Conservation (phyloP, 2,113 vertebrate genomes). For the Microcebus murinus region DNA sequence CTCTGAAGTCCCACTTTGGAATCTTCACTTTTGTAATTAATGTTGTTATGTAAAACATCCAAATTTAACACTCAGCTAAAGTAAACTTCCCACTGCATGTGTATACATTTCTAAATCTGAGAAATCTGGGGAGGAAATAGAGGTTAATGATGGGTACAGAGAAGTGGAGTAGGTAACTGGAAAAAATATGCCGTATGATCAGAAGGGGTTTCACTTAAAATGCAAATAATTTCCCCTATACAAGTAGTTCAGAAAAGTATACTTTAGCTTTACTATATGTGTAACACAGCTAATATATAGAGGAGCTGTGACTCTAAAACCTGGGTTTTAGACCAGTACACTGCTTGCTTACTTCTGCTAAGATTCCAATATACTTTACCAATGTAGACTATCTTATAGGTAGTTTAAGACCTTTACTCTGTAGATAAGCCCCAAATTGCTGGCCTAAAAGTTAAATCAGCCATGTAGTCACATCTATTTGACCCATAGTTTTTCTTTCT, state of each 20-base stretch:
- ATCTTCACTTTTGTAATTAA: background rate
- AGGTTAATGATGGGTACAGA: background rate
- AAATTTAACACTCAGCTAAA: background rate
- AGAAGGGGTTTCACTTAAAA: background rate
- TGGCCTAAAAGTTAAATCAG: background rate
- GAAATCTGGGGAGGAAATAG: background rate
- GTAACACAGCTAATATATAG: background rate
- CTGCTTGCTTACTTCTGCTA: background rate
- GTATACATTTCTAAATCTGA: constrained; percentile 27
- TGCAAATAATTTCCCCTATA: background rate
- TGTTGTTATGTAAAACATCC: background rate
- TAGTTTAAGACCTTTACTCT: background rate
- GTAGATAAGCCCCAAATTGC: background rate
- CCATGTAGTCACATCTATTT: background rate
- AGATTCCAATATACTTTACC: constrained; percentile 13
- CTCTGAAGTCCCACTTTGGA: background rate
- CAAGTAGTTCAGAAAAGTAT: background rate
- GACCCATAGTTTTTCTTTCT: background rate
- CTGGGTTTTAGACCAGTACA: background rate
- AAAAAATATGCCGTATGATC: background rate
- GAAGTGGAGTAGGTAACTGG: background rate
- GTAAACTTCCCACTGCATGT: background rate
- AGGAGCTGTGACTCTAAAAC: background rate
- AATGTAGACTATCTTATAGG: background rate
- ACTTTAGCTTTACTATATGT: background rate